Percentiles rank a stretch among this genome's conserved stretches.
Conservation (phyloP, 2,113 vertebrate genomes). For the Centrocercus urophasianus region DNA sequence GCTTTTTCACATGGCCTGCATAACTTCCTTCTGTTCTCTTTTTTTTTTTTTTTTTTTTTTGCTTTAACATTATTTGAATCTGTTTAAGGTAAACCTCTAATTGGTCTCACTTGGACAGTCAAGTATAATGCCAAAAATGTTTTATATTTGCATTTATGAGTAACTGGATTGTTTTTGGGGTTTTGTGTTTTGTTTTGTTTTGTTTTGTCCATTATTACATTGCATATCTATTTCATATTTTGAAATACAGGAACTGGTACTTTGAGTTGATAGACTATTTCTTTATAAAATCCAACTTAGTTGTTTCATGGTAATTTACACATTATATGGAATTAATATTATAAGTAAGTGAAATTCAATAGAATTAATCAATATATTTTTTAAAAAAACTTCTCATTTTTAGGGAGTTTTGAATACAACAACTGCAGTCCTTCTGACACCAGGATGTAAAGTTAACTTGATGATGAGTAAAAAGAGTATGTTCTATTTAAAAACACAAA, state of each 20-base stretch:
- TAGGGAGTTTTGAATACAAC: neutral
- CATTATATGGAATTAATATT: neutral
- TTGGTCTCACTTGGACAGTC: neutral
- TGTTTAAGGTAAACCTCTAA: conserved; percentile 27
- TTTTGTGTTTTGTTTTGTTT: no score
- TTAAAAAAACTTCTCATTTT: neutral
- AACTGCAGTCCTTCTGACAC: neutral
- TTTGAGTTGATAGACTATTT: neutral
- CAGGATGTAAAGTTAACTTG: neutral
- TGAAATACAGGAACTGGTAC: neutral
- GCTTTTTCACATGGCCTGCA: neutral
- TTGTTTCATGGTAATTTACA: neutral
- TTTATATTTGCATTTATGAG: neutral
- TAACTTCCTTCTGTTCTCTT: neutral
- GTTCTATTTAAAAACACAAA: neutral
- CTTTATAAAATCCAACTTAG: neutral
- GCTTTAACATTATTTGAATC: neutral
- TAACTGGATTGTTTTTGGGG: neutral
- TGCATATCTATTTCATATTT: neutral
- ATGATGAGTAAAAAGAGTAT: neutral
- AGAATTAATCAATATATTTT: neutral
- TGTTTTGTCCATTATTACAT: neutral
- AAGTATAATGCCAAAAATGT: neutral
- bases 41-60: neutral
- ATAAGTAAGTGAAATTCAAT: neutral